These are phyloP conservation scores for Sarcophaga peregrina DNA, from an alignment of 1,140 invertebrate species.

Conservation along the genomic window DNA sequence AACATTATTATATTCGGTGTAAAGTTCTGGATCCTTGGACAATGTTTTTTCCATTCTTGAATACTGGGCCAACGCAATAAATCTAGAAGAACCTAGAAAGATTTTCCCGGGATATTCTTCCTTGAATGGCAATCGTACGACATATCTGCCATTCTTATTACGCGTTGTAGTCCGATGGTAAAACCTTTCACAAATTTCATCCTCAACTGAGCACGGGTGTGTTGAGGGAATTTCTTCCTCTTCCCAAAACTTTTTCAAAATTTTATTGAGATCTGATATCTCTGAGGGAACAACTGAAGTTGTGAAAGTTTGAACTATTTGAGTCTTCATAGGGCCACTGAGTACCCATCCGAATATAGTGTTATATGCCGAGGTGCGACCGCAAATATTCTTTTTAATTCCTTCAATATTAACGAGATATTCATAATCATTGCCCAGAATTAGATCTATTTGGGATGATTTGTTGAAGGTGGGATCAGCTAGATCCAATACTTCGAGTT, in stretches of 20 bases:
- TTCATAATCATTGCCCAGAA: neutral
- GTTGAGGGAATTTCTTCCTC: neutral
- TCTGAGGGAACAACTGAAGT: no score
- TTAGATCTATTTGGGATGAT: conserved; percentile 1
- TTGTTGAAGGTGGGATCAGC: neutral
- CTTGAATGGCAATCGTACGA: no score
- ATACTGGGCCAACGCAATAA: no score
- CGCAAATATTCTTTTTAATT: conserved; percentile 12
- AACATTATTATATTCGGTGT: neutral
- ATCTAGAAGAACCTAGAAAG: no score
- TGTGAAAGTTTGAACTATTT: no score
- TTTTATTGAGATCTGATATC: neutral
- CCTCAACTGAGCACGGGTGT: no score
- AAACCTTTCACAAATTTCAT: no score
- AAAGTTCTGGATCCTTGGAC: no score
- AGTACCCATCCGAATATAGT: conserved; percentile 1
- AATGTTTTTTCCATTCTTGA: no score
- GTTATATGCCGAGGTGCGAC: neutral
- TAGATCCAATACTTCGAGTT: neutral
- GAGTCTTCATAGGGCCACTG: neutral
- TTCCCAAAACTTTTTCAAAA: neutral
- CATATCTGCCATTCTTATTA: no score
- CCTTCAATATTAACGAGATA: neutral
- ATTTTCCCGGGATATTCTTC: no score
- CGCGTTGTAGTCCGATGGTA: no score